Percentiles rank a stretch among this genome's conserved stretches.
Conservation (phyloP, 1,140 invertebrate genomes). For the Sesamia nonagrioides region DNA sequence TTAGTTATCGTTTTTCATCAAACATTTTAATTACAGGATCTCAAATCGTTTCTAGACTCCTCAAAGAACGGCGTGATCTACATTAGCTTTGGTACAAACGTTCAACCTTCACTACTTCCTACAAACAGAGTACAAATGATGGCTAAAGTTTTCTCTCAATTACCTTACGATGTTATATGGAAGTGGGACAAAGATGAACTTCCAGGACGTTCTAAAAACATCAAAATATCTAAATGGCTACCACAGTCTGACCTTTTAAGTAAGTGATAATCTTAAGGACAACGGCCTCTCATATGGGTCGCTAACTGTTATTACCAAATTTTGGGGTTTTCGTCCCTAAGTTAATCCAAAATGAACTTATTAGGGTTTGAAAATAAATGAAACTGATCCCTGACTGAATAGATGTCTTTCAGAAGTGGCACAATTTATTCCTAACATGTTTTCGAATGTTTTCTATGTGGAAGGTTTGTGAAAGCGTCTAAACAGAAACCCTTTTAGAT, state of each 20-base stretch:
- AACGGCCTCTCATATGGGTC: too few relatives aligned
- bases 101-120: conserved; percentile 79
- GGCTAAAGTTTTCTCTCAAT: background rate
- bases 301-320: too few relatives aligned
- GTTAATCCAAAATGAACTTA: too few relatives aligned
- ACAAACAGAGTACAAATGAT: conserved; percentile 62
- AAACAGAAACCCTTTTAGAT: too few relatives aligned
- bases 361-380: too few relatives aligned
- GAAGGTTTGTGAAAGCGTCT: too few relatives aligned
- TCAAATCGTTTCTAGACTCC: conserved; percentile 87
- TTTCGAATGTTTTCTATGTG: too few relatives aligned
- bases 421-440: too few relatives aligned
- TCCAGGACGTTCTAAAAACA: conserved; percentile 78
- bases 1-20: too few relatives aligned
- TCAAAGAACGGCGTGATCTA: conserved; percentile 87
- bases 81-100: conserved; percentile 88
- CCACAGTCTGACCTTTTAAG: conserved; percentile 81
- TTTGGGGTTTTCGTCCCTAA: too few relatives aligned
- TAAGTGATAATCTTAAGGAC: background rate
- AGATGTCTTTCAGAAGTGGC: too few relatives aligned
- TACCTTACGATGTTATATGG: conserved; percentile 80
- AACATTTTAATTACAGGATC: conserved; percentile 68
- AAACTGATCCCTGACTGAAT: too few relatives aligned
- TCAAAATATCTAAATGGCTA: conserved; percentile 83
- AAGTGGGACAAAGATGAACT: conserved; percentile 78